Base-by-base conservation (phyloP, 2,113 vertebrate species). In the Catharus fuscescens region DNA sequence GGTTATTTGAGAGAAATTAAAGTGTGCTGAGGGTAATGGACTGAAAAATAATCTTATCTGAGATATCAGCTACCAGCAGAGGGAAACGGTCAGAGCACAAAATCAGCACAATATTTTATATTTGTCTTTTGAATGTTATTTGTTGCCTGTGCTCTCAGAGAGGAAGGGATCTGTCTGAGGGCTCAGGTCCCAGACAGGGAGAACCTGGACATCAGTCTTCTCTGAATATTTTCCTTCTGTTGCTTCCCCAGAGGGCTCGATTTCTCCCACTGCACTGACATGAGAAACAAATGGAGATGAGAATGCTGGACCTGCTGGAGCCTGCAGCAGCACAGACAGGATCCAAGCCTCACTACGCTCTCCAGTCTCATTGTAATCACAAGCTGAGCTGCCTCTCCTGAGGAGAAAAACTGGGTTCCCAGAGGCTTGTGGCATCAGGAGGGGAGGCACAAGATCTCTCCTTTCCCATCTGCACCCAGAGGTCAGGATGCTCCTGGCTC, bases 151-250 rank as follows among this genome's bases (percentile, higher is more conserved):
- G 65, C 62, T 85, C 52, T 29, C 76, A 61, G 36, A 24, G 47
- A 81, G 57, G 54, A 77, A 79, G 29, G 40, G 65, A 73, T 86
- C 28, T 70, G 50, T 54, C 80, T 69, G 72, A 78, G 34, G 23
- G 61, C 44, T 85, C 66, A 5, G 7, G n/a, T 67, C 52, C 65
- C 76, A 74, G 86, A 72, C 44, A 83, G 45, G 62, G 42, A 85
- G 53, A 93, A 91, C 56, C 72, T 93, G 76, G 67, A 90, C 86
- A 95, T 80, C 77, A 57, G 42, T 86, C 54, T 76, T 61, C 86
- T 53, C 66, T 50, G 42, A 77, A 72, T 48, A 56, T 69, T 70
- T 59, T 79, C 57, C 60, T 91, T 76, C 70, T 13, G 6, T 29
- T 80, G 29, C 88, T 86, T 92, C 53, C 80, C 90, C 90, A 86